phyloP scores from a whole-genome alignment of 2,113 vertebrate species.

The Aythya baeri region DNA sequence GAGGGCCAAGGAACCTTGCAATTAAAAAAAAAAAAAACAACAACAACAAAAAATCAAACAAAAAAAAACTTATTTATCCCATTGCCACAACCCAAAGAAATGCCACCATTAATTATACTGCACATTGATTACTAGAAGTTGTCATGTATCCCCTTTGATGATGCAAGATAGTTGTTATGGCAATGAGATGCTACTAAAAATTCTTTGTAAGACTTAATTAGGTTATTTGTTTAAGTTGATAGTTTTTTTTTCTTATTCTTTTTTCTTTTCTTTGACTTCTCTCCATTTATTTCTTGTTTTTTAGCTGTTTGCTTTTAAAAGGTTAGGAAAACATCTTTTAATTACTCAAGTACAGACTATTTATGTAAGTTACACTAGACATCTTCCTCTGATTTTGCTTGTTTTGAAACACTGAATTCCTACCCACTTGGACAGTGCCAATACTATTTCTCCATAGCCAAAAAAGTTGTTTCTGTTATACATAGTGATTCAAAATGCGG shows the following conservation, averaged over 20 bases:
- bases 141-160: conserved; percentile 13
- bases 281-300: background rate
- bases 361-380: background rate
- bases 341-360: background rate
- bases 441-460: background rate
- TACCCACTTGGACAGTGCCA: background rate
- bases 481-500: background rate
- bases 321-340: background rate
- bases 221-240: conserved; percentile 4
- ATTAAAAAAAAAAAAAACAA: conserved; percentile 33
- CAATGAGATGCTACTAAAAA: conserved; percentile 38
- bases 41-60: background rate
- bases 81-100: conserved; percentile 35
- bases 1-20: conserved; percentile 24
- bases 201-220: conserved; percentile 24
- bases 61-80: conserved; percentile 53
- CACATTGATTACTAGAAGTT: conserved; percentile 26
- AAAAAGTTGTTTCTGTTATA: background rate
- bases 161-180: conserved; percentile 45
- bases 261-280: background rate
- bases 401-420: background rate
- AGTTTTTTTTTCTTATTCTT: background rate
- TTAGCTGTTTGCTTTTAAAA: background rate
- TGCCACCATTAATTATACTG: conserved; percentile 61
- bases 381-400: background rate